Conservation (phyloP, 2,888 invertebrate species). For the Dicycla oo region DNA sequence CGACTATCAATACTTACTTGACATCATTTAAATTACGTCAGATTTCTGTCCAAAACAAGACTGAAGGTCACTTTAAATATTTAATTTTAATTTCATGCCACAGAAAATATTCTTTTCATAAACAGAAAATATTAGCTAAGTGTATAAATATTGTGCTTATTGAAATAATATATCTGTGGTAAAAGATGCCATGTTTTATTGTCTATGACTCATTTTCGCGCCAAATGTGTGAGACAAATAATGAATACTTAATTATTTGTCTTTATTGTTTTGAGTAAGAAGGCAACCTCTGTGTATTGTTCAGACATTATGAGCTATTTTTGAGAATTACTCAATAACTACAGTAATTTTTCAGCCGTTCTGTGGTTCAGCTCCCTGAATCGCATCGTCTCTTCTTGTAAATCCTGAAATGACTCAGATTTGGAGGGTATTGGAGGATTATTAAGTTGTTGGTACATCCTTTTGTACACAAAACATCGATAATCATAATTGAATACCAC, state of each 20-base stretch:
- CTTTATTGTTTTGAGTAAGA: conserved; percentile 1
- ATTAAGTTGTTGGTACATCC: background rate
- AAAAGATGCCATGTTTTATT: conserved; percentile 32
- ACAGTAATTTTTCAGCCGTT: background rate
- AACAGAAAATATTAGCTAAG: conserved; percentile 31
- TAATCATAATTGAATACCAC: background rate
- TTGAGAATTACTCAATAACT: conserved; percentile 33
- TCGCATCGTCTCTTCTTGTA: conserved; percentile 16
- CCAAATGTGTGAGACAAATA: conserved; percentile 38
- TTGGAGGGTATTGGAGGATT: background rate
- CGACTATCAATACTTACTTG: conserved; percentile 23
- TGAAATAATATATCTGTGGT: conserved; percentile 17
- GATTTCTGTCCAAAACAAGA: conserved; percentile 34
- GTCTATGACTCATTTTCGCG: conserved; percentile 59
- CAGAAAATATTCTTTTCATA: conserved; percentile 47
- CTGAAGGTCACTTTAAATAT: conserved; percentile 34
- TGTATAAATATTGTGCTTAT: conserved; percentile 35
- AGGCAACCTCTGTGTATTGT: conserved; percentile 3
- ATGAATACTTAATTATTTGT: conserved; percentile 47
- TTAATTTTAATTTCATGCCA: conserved; percentile 42
- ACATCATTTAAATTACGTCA: conserved; percentile 49
- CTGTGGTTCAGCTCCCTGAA: conserved; percentile 3
- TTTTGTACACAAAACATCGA: background rate
- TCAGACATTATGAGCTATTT: conserved; percentile 30
- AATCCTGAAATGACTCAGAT: conserved; percentile 11